Base-by-base conservation (phyloP, 1,140 invertebrate species). In the Heterodera schachtii region DNA sequence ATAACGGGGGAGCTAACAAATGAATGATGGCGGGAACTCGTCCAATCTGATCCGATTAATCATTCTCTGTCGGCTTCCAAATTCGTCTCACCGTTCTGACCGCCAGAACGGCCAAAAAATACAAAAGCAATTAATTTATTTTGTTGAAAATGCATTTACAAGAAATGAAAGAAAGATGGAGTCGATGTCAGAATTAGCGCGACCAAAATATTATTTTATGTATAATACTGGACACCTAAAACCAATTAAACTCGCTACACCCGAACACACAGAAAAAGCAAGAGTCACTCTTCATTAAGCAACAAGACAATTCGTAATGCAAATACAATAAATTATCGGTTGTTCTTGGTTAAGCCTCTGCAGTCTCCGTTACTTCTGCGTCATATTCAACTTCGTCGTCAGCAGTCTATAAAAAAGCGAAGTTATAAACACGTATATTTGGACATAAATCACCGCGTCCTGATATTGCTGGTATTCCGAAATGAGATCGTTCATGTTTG, bases 401-500 rank as follows among this genome's bases (percentile, higher is more conserved):
- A 73, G 79, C 82, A 19, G 82, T 78, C 41, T 41, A 41, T 0
- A 43, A 71, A 31, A 69, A 71, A 71, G 8, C 9, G 41, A 46
- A 43, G 11, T 11, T 11, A 43, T 71, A 21, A 9, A 71, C 21
- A 43, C n/a, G n/a, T n/a, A n/a, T n/a, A 43, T 16, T 3, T 6
- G 41, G 21, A 71, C 6, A 16, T 6, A 3, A 41, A 71, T 73
- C 19, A 46, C 57, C 64, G 79, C 78, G 19, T 80, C 83, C 31
- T 87, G 85, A 91, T 96, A 96, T 90, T 96, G 95, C 89, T 96
- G 95, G 90, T 96, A 96, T 89, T 96, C 95, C 81, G 94, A 94
- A 91, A 96, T 95, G 87, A 95, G 90, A 86, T 95, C 94, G 85
- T 94, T 94, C 93, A 94, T 94, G 91, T 94, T 94, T 67, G 92